Base-by-base conservation (phyloP, 2,113 vertebrate species). In the Furnarius figulus region DNA sequence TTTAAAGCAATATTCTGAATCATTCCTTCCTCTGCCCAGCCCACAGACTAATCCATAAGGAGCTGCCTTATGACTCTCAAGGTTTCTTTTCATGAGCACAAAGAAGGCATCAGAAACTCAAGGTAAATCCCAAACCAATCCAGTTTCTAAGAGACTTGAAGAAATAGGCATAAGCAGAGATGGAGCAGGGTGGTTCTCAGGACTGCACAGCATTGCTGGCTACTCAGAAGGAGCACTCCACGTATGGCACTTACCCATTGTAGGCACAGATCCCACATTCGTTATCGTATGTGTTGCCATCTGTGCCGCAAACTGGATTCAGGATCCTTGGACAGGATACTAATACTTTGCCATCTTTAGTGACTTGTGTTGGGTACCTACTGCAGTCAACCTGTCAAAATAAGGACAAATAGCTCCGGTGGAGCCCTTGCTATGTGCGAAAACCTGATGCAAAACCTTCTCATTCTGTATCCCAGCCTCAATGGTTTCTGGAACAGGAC, bases 261-360 rank as follows among this genome's bases (percentile, higher is more conserved):
- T 95, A 68, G 79, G 88, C 71, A 30, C 96, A 97, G 83, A 97
- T 76, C 19, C 1, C 10, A 7, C 97, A 97, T 52, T 97, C 95
- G 2, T 95, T 97, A 30, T 76, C 39, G 12, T 97, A 97, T 0
- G 96, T 97, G 87, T 13, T 2, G 15, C 47, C 96, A 19, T 97
- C 95, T 27, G 96, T 96, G 92, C 97, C 97, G 0, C 97, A 97
- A 7, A 97, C 70, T 1, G 95, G 96, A 2, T 8, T 63, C 77
- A 56, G 55, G 39, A 22, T 49, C 81, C 75, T 92, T 1, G 91
- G 37, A 44, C 97, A 97, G 22, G 42, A 2, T 4, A 95, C n/a
- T 47, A 95, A 2, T 0, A 8, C 18, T 21, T 18, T 30, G 21
- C 83, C 93, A 2, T 91, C 92, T 20, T 85, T 1, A 47, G 25